Evolutionary conservation across 2,113 vertebrate species (phyloP).

Genomic region (Seriola aureovittata): DNA sequence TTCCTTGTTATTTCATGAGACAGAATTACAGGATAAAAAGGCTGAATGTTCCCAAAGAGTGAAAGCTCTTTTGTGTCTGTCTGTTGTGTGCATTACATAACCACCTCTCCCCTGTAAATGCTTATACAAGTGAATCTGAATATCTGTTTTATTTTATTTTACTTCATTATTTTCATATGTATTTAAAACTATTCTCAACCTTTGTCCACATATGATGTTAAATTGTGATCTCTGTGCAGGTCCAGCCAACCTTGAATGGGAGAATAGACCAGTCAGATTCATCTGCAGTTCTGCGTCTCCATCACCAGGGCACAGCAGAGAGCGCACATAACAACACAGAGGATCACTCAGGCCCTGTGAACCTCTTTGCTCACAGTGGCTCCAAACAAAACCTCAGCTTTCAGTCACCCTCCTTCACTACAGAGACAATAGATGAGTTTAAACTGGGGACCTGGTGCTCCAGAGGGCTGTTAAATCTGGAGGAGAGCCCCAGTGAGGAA

Average conservation of each 20-base stretch:
- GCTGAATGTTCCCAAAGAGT: background rate
- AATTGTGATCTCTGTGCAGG: slow-evolving; percentile 18
- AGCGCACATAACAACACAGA: slow-evolving; percentile 30
- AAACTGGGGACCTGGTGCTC: slow-evolving; percentile 49
- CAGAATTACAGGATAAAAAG: slow-evolving; percentile 5
- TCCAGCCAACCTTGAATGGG: slow-evolving; percentile 42
- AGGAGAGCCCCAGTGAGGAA: slow-evolving; percentile 43
- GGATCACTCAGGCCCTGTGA: slow-evolving; percentile 30
- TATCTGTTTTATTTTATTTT: background rate
- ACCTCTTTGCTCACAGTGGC: slow-evolving; percentile 7
- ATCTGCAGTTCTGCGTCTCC: slow-evolving; percentile 32
- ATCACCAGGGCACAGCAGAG: slow-evolving; percentile 58
- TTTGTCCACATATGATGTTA: background rate
- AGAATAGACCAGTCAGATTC: background rate
- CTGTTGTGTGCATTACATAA: slow-evolving; percentile 11
- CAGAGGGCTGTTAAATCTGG: slow-evolving; percentile 34
- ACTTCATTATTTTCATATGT: too few species aligned
- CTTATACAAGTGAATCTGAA: background rate
- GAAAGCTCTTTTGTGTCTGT: background rate
- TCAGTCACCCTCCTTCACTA: slow-evolving; percentile 16
- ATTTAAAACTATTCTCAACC: too few species aligned
- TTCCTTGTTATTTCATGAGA: background rate
- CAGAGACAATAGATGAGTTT: slow-evolving; percentile 46
- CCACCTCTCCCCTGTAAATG: background rate
- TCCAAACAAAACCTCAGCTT: slow-evolving; percentile 1